phyloP scores from a whole-genome alignment of 2,888 invertebrate species.

The Nomada ruficornis region DNA sequence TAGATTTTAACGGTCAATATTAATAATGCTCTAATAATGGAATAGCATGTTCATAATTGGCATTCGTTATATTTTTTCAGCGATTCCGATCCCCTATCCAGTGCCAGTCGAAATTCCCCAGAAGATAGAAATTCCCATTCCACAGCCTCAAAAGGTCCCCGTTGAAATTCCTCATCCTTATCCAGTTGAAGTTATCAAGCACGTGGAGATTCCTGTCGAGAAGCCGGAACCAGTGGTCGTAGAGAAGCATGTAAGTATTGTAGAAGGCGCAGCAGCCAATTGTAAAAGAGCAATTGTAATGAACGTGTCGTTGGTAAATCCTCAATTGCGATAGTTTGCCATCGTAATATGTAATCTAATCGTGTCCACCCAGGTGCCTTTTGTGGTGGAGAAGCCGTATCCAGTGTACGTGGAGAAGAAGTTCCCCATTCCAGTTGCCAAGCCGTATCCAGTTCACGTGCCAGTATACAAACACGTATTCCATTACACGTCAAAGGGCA shows the following conservation, averaged over 20 bases:
- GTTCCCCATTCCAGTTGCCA: conserved; percentile 86
- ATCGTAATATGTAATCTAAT: conserved; percentile 16
- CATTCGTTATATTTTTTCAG: conserved; percentile 72
- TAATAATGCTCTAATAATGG: neutral
- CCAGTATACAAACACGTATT: conserved; percentile 86
- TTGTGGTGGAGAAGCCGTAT: conserved; percentile 87
- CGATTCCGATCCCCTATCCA: conserved; percentile 86
- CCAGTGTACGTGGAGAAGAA: conserved; percentile 86
- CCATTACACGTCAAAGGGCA: conserved; percentile 77
- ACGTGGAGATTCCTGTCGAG: conserved; percentile 86
- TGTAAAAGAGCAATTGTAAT: neutral
- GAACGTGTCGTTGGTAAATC: neutral
- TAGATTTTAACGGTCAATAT: neutral
- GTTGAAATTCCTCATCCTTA: conserved; percentile 83
- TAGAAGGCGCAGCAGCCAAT: neutral
- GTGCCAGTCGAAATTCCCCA: conserved; percentile 86
- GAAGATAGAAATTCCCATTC: conserved; percentile 85
- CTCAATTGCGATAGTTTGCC: neutral
- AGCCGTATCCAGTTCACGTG: conserved; percentile 86
- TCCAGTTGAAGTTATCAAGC: conserved; percentile 85
- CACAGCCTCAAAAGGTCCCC: conserved; percentile 87
- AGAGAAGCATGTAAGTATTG: conserved; percentile 85
- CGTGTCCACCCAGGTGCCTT: conserved; percentile 83
- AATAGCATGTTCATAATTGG: neutral
- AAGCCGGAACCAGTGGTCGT: conserved; percentile 86